A percentile compares a stretch with the other conserved stretches of the same genome.
Evolutionary conservation across 2,888 invertebrate genomes (phyloP).

Genomic region (Helleia helle): DNA sequence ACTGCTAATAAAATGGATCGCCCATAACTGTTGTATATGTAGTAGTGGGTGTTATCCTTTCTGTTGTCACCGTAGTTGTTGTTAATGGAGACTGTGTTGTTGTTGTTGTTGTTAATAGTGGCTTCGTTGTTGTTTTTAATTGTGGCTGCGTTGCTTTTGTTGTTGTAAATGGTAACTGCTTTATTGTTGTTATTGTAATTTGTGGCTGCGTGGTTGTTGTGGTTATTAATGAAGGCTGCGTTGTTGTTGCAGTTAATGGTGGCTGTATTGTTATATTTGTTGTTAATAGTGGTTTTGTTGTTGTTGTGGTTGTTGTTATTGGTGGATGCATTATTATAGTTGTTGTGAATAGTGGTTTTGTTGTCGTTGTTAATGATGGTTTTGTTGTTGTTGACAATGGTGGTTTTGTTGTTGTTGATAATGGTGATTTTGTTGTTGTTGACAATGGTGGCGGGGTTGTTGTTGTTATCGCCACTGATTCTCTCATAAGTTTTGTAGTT

Average conservation of each 20-base stretch:
- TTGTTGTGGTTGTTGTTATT: constrained; percentile 5
- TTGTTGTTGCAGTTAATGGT: too few species aligned
- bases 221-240: neutral
- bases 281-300: neutral
- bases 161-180: too few species aligned
- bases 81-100: neutral
- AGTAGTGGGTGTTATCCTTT: neutral
- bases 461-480: too few species aligned
- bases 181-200: neutral
- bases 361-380: neutral
- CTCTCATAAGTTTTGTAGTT: too few species aligned
- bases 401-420: neutral
- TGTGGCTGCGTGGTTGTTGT: neutral
- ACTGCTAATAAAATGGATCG: constrained; percentile 7
- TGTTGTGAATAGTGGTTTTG: neutral
- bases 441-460: too few species aligned
- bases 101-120: neutral
- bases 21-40: neutral
- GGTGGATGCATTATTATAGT: constrained; percentile 8
- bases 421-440: neutral
- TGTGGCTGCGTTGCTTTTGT: neutral
- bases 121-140: neutral
- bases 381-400: constrained; percentile 3
- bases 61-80: neutral
- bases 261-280: too few species aligned